Conservation (phyloP, 2,797 vertebrate genomes). For the Acrossocheilus wenchowensis region DNA sequence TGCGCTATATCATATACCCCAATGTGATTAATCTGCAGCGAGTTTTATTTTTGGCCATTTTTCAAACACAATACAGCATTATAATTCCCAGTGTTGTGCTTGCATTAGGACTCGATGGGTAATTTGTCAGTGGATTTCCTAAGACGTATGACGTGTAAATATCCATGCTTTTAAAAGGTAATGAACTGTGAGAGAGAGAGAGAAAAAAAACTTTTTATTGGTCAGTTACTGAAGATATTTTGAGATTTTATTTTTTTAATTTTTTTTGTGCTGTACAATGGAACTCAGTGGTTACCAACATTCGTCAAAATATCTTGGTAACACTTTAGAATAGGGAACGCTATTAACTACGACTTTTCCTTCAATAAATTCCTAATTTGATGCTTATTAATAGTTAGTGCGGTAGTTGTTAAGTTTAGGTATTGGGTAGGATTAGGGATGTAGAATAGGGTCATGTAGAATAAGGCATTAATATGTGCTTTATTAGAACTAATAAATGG, state of each 20-base stretch:
- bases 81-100: conserved; percentile 23
- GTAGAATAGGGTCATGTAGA: too few relatives aligned
- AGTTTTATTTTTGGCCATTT: conserved; percentile 22
- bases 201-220: neutral
- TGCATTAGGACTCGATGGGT: conserved; percentile 20
- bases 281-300: neutral
- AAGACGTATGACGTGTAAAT: neutral
- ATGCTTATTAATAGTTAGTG: too few relatives aligned
- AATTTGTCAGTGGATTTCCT: conserved; percentile 31
- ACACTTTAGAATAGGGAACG: too few relatives aligned
- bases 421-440: too few relatives aligned
- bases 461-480: too few relatives aligned
- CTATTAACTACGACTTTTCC: too few relatives aligned
- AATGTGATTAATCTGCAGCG: conserved; percentile 4
- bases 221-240: neutral
- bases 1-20: conserved; percentile 24
- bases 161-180: conserved; percentile 21
- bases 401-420: too few relatives aligned
- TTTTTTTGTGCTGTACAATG: neutral
- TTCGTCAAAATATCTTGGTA: neutral
- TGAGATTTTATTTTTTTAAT: neutral
- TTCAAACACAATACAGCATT: conserved; percentile 36
- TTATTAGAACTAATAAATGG: too few relatives aligned
- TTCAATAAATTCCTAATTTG: too few relatives aligned
- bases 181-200: neutral